Evolutionary conservation across 2,113 vertebrate genomes (phyloP).

Genomic region (Limanda limanda): DNA sequence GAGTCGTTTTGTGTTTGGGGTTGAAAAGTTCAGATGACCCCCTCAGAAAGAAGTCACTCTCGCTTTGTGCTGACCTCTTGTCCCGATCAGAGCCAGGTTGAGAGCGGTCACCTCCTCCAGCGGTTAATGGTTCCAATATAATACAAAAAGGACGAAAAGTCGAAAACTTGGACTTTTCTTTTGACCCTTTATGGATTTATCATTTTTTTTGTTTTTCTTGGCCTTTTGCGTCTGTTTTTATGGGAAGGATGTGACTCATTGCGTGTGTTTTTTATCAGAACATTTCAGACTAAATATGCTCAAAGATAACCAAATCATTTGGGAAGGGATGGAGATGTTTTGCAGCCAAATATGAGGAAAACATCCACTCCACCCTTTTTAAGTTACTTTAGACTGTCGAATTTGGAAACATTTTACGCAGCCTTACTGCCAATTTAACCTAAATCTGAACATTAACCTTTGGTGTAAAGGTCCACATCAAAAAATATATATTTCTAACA

Average conservation of each 20-base stretch:
- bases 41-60: slow-evolving; percentile 70
- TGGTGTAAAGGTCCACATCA: neutral
- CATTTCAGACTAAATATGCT: neutral
- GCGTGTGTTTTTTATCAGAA: neutral
- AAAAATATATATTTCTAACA: too few species aligned
- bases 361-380: neutral
- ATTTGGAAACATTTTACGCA: neutral
- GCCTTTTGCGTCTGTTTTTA: neutral
- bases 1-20: slow-evolving; percentile 62
- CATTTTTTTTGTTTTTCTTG: neutral
- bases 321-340: neutral
- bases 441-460: neutral
- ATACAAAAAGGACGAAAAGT: too few species aligned
- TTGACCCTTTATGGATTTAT: neutral
- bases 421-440: neutral
- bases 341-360: neutral
- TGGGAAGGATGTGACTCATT: neutral
- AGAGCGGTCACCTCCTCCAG: slow-evolving; percentile 13
- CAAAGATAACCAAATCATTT: neutral
- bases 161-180: too few species aligned
- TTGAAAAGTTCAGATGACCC: slow-evolving; percentile 80
- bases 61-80: slow-evolving; percentile 70
- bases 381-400: neutral
- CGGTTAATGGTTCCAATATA: neutral
- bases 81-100: slow-evolving; percentile 17